Base-by-base conservation (phyloP, 1,140 invertebrate species). In the Nylanderia fulva region DNA sequence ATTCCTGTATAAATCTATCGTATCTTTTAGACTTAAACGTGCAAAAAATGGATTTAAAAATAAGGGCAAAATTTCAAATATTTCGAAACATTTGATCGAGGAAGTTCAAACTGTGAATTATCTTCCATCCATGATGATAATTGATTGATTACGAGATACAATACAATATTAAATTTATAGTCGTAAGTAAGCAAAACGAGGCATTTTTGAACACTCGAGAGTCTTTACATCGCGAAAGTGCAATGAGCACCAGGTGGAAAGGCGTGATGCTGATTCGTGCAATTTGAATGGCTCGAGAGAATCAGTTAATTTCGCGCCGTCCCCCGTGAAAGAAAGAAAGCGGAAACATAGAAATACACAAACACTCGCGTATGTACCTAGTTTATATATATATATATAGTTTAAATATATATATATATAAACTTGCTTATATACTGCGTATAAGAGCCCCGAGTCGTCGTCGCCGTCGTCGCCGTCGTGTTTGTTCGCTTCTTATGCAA, bases 401-500 rank as follows among this genome's bases (percentile, higher is more conserved):
- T n/a, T n/a, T 72, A 56, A 13, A 33, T 71, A 33, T 58, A 24
- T 8, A 36, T 60, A 71, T 86, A 87, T 64, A 77, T 15, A 66
- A 66, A 42, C 39, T 48, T 15, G 45, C 45, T 48, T 48, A 48
- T 48, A 15, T 48, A 48, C 15, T 48, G 5, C 45, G 15, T 48
- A 48, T 48, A 48, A 48, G 45, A 48, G 45, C 15, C 45, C 18
- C 45, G 45, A 6, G 24, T 24, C 66, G 48, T 24, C 66, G 48
- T 45, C 63, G 83, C 64, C n/a, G 61, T 61, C 85, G 61, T 79
- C 68, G 68, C 29, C 54, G 21, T 61, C 58, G 54, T 27, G 48
- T 86, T 79, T 85, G 85, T 42, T 74, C 85, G 85, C 85, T 90
- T 91, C 90, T 91, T 91, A 91, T 91, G 90, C 86, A 91, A 87